These are phyloP conservation scores for Thomomys bottae DNA, from an alignment of 2,113 vertebrate species.

Conservation along the genomic window DNA sequence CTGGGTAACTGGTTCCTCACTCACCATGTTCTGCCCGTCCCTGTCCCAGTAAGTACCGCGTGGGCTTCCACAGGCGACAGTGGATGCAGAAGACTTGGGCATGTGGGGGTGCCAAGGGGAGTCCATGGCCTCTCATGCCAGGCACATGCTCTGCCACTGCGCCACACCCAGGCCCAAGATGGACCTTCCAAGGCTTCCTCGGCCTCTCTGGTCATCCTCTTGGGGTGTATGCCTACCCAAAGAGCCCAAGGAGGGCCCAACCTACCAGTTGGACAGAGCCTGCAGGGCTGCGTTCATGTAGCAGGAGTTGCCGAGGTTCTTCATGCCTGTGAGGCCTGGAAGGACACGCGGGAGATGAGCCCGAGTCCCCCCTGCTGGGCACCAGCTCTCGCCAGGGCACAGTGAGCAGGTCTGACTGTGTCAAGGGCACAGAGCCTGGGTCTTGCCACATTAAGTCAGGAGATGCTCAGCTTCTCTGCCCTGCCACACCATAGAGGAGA, in stretches of 20 bases:
- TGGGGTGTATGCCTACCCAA: not conserved
- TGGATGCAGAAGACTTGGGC: not conserved
- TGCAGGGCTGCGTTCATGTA: conserved; percentile 99
- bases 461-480: no score
- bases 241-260: not conserved
- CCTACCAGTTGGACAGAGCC: conserved; percentile 98
- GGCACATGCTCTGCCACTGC: no score
- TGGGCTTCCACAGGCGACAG: no score
- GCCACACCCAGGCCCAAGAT: not conserved
- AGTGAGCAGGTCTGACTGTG: not conserved
- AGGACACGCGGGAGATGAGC: not conserved
- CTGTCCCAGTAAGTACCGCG: fast-evolving
- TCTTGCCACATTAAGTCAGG: fast-evolving
- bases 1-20: not conserved
- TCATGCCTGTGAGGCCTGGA: conserved; percentile 97
- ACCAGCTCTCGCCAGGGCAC: not conserved
- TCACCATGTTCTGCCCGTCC: not conserved
- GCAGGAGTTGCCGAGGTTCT: conserved; percentile 99
- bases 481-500: fast-evolving
- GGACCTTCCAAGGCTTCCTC: not conserved
- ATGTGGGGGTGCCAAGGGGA: not conserved
- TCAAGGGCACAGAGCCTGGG: not conserved
- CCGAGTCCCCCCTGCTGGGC: fast-evolving
- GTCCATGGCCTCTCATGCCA: not conserved
- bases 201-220: not conserved